Base-by-base conservation (phyloP, 2,888 invertebrate genomes). In the Eupithecia insigniata region DNA sequence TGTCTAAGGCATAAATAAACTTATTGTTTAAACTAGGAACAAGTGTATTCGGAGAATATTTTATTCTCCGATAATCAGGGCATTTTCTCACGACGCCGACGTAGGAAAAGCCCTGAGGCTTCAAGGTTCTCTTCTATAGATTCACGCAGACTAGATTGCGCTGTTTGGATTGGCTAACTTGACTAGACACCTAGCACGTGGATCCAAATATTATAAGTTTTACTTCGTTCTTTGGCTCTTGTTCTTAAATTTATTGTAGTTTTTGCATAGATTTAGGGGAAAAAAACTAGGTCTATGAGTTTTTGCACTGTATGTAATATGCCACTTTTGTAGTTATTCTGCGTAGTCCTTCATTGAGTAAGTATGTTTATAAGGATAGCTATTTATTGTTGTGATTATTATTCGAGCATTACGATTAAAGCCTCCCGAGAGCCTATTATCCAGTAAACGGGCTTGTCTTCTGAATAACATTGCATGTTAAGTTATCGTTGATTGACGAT, bases 51-150 rank as follows among this genome's bases (percentile, higher is more conserved):
- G 82, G 80, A 81, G 83, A 84, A 83, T 77, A 81, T 80, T 86
- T 79, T n/a, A n/a, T 87, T 87, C 86, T 88, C 86, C 77, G 83
- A 84, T 87, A 78, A 79, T 64, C 77, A 60, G 30, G 18, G 7
- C 60, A 30, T 60, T 60, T 60, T 30, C 60, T 18, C 12, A 36
- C 36, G 36, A 12, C 36, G 1, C 2, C n/a, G 7, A 46, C 7
- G 7, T 22, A 10, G n/a, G 18, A 60, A 26, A 5, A 55, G 55
- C 55, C 22, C 14, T 55, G 55, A 55, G 22, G 1, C 55, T 55
- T 55, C 55, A 55, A 55, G 26, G 55, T 55, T 55, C 55, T 55
- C 22, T 26, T 55, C 3, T 22, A 51, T 51, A 12, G 22, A 26
- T 55, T 22, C 10, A 51, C 22, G 22, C 3, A 22, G 22, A 51